phyloP scores from a whole-genome alignment of 1,140 invertebrate genomes.

The Leguminivora glycinivorella region DNA sequence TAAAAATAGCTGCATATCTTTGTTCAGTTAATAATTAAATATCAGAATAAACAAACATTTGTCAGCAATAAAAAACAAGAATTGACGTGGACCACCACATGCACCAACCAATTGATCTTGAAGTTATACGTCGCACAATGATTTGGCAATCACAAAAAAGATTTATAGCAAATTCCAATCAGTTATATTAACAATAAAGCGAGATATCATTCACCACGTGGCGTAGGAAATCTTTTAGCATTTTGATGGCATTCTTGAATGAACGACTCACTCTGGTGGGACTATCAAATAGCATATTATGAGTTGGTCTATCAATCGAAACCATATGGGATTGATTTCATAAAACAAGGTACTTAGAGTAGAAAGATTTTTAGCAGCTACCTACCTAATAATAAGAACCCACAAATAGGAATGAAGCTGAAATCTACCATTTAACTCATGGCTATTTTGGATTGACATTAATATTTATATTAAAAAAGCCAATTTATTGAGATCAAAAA shows the following conservation, averaged over 20 bases:
- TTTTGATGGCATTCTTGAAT: constrained; percentile 60
- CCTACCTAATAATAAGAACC: too few species aligned
- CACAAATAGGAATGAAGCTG: too few species aligned
- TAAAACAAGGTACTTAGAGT: background rate
- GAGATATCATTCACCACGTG: constrained; percentile 47
- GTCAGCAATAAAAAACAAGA: background rate
- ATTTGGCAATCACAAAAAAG: constrained; percentile 15
- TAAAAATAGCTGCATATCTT: too few species aligned
- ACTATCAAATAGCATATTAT: constrained; percentile 49
- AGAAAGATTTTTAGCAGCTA: too few species aligned
- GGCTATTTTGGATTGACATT: too few species aligned
- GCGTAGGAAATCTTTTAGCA: constrained; percentile 47
- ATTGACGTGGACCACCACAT: constrained; percentile 38
- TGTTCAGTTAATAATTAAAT: too few species aligned
- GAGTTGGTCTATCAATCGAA: constrained; percentile 45
- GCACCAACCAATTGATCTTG: background rate
- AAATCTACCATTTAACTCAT: too few species aligned
- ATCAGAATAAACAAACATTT: background rate
- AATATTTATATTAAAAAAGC: too few species aligned
- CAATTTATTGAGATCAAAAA: too few species aligned
- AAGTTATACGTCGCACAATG: background rate
- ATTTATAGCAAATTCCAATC: constrained; percentile 51
- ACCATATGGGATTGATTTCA: background rate
- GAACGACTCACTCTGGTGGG: constrained; percentile 49
- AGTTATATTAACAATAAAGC: constrained; percentile 60